These are phyloP conservation scores for Epinephelus coioides DNA, from an alignment of 2,797 vertebrate species.

Conservation along the genomic window DNA sequence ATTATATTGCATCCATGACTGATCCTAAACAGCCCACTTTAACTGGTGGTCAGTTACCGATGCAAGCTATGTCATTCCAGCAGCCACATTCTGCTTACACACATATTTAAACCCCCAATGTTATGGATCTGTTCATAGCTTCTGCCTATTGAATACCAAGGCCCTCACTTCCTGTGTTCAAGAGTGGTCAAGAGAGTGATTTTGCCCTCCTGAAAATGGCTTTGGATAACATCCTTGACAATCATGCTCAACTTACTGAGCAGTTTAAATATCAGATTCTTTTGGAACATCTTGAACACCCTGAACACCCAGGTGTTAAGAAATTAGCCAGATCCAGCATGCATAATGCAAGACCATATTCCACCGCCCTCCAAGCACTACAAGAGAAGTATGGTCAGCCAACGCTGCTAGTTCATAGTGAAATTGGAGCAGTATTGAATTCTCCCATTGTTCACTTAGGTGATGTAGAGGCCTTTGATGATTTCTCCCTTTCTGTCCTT, in stretches of 20 bases:
- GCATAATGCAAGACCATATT: conserved; percentile 6
- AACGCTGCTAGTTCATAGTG: conserved; percentile 8
- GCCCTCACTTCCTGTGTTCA: conserved; percentile 15
- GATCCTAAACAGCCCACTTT: too few species aligned
- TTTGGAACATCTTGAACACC: conserved; percentile 11
- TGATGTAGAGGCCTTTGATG: conserved; percentile 2
- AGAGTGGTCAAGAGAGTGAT: conserved; percentile 22
- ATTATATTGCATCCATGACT: too few species aligned
- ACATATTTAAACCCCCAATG: background rate
- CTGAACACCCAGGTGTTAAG: background rate
- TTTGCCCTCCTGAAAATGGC: conserved; percentile 38
- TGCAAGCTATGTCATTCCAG: background rate
- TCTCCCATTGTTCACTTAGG: background rate
- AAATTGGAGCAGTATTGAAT: background rate
- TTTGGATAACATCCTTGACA: conserved; percentile 21
- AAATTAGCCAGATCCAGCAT: background rate
- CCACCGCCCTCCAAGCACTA: conserved; percentile 14
- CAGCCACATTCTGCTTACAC: background rate
- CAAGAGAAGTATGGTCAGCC: conserved; percentile 25
- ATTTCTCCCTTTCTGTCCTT: conserved; percentile 10
- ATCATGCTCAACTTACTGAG: conserved; percentile 24
- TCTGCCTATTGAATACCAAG: conserved; percentile 26
- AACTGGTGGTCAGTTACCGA: too few species aligned
- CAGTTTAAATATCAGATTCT: conserved; percentile 45
- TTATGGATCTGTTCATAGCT: background rate